Base-by-base conservation (phyloP, 2,113 vertebrate genomes). In the Stigmatopora nigra region DNA sequence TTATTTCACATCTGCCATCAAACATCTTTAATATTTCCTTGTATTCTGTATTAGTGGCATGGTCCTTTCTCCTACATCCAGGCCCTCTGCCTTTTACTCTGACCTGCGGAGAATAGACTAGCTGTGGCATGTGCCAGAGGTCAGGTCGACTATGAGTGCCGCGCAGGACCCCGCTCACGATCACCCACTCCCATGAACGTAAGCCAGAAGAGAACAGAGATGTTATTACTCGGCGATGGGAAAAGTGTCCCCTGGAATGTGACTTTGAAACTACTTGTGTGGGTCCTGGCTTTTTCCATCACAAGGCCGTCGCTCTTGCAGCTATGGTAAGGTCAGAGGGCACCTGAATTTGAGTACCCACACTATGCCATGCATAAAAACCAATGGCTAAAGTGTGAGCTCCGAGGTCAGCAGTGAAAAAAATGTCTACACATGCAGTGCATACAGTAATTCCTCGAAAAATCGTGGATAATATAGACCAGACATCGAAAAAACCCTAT, bases 171-270 rank as follows among this genome's bases (percentile, higher is more conserved):
- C 80, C 69, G 78, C 85, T 89, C 84, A 89, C 86, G 84, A 82
- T 85, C 85, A 64, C 88, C 88, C 86, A 89, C 89, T 77, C 76
- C 61, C 35, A 78, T 89, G 88, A 85, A 70, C 31, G 64, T 60
- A 59, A 16, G 78, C 88, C 86, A 89, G 85, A 59, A 78, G 75
- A 66, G 82, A 90, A 89, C 81, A 86, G 67, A 80, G 44, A 70
- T 78, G 82, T 85, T 78, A 88, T 89, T 81, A 79, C 87, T 70
- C 70, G 75, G 62, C 69, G 80, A 83, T 90, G 90, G 90, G 88
- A 91, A 91, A 90, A 78, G 83, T 71, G 63, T 85, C 64, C 73
- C 19, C 69, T 73, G 87, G 90, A 89, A 91, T 91, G 85, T 84
- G 82, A 86, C 78, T 88, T 79, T 69, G 76, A 65, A 76, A 75